Evolutionary conservation across 1,140 invertebrate species (phyloP), one percentile per base, ranked within the genome.

Genomic region (Coenobita brevimanus): DNA sequence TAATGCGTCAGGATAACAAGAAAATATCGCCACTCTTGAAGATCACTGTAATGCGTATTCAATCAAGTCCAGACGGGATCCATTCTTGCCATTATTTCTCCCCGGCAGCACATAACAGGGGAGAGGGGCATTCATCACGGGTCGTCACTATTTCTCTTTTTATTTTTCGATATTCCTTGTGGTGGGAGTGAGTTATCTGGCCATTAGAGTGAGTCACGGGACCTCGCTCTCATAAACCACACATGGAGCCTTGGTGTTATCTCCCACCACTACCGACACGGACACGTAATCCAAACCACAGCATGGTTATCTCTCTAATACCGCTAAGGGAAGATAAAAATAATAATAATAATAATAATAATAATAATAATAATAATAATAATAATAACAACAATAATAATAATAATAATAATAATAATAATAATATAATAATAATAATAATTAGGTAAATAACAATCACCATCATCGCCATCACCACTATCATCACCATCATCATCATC

Each of bases 121-220:
- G 3, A 24, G 1, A 33, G 62, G 24, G 36, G 62, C 62, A 33
- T 67, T 67, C 62, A 67, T 67, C 62, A 67, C 15, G 13, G 62
- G n/a, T n/a, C n/a, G n/a, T n/a, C n/a, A n/a, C n/a, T n/a, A n/a
- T n/a, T n/a, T n/a, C n/a, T n/a, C n/a, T n/a, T n/a, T n/a, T n/a
- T n/a, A n/a, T 67, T 57, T 67, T 67, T 33, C 62, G 62, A 67
- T 67, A 67, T 67, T 30, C 62, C 62, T 67, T 67, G 62, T 33
- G 62, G 62, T 33, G 24, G 36, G 62, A 24, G 62, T 67, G 62
- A 67, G 62, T 67, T 67, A 67, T 67, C 62, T 30, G 62, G 62
- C 62, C 62, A 67, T 67, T 67, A 67, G 62, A 24, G 62, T 67
- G 62, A 67, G 24, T 30, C 62, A 67, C 36, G 10, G 62, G 24